These are phyloP conservation scores for Acrocephalus arundinaceus DNA, from an alignment of 2,113 vertebrate genomes.

Conservation along the genomic window DNA sequence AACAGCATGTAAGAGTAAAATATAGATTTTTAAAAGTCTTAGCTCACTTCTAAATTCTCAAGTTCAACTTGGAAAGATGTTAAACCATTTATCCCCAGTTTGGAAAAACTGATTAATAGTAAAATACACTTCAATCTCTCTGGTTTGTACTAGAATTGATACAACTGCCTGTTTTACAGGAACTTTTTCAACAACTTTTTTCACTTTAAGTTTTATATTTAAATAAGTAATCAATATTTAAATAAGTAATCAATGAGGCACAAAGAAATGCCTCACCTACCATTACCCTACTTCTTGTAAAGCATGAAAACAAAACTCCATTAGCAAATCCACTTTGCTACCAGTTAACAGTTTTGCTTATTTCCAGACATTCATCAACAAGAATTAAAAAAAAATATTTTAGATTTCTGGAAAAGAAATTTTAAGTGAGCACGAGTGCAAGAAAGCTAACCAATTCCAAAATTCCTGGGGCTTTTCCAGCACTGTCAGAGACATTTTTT, in stretches of 20 bases:
- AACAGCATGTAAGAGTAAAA: slow-evolving; percentile 50
- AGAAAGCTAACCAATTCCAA: slow-evolving; percentile 58
- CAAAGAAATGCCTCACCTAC: slow-evolving; percentile 28
- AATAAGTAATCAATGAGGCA: slow-evolving; percentile 65
- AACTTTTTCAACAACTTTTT: slow-evolving; percentile 46
- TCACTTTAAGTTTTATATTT: slow-evolving; percentile 62
- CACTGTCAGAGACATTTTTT: slow-evolving; percentile 31
- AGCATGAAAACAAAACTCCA: slow-evolving; percentile 34
- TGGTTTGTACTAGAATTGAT: slow-evolving; percentile 20
- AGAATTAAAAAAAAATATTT: slow-evolving; percentile 50
- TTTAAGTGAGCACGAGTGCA: slow-evolving; percentile 63
- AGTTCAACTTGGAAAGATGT: slow-evolving; percentile 51
- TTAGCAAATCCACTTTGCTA: slow-evolving; percentile 8
- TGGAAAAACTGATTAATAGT: slow-evolving; percentile 29
- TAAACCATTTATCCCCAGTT: slow-evolving; percentile 32
- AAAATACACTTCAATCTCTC: slow-evolving; percentile 20
- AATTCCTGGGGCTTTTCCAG: slow-evolving; percentile 55
- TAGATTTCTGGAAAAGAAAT: slow-evolving; percentile 37
- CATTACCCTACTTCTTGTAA: slow-evolving; percentile 33
- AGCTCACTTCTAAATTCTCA: slow-evolving; percentile 49
- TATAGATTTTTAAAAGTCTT: slow-evolving; percentile 41
- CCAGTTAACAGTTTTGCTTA: slow-evolving; percentile 6
- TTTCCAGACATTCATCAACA: slow-evolving; percentile 20
- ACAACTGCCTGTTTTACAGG: slow-evolving; percentile 62
- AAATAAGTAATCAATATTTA: slow-evolving; percentile 70